Conservation (phyloP, 2,888 invertebrate species). For the Hirudinaria manillensis region DNA sequence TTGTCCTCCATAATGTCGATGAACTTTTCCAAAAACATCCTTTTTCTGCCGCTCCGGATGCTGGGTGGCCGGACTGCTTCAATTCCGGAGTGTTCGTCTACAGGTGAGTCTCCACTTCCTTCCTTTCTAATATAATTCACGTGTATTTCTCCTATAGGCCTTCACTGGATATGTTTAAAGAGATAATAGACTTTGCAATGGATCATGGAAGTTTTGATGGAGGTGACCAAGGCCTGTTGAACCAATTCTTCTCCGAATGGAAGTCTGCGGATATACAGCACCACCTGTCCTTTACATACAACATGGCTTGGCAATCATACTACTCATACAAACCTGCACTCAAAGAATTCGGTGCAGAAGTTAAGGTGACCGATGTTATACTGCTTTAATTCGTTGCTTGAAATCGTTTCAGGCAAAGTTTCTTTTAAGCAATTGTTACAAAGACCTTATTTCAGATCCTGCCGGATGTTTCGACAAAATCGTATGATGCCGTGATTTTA, state of each 20-base stretch:
- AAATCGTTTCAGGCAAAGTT: background rate
- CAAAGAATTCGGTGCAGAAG: slow-evolving; percentile 68
- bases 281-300: slow-evolving; percentile 96
- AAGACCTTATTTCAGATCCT: no score
- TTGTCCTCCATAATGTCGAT: slow-evolving; percentile 89
- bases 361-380: slow-evolving; percentile 5
- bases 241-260: slow-evolving; percentile 90
- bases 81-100: slow-evolving; percentile 97
- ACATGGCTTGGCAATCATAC: slow-evolving; percentile 88
- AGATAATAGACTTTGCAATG: slow-evolving; percentile 71
- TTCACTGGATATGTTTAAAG: slow-evolving; percentile 77
- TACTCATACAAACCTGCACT: slow-evolving; percentile 95
- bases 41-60: slow-evolving; percentile 90
- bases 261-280: slow-evolving; percentile 80
- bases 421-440: background rate
- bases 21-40: slow-evolving; percentile 94
- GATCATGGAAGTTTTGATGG: slow-evolving; percentile 46
- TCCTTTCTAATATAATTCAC: no score
- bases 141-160: slow-evolving; percentile 58
- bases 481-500: no score
- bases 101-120: slow-evolving; percentile 43
- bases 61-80: slow-evolving; percentile 96
- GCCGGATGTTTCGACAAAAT: no score
- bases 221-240: slow-evolving; percentile 86
- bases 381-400: background rate